Evolutionary conservation across 2,797 vertebrate species (phyloP).

Genomic region (Pelochelys cantorii): DNA sequence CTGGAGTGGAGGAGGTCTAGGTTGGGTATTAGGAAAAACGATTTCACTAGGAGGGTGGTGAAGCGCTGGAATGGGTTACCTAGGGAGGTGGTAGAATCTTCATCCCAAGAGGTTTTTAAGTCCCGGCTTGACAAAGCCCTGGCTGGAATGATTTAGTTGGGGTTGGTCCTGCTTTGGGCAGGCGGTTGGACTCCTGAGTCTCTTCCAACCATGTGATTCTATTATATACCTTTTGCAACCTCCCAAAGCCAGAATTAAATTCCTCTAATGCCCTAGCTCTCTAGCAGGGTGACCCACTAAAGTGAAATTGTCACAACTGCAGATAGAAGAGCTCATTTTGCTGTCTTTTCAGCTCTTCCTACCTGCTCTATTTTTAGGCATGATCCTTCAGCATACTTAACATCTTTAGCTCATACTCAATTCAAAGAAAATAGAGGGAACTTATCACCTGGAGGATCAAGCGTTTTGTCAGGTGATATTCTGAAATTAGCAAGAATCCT

Average conservation of each 20-base stretch:
- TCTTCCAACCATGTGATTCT: too few relatives aligned
- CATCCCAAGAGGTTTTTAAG: too few relatives aligned
- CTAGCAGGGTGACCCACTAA: neutral
- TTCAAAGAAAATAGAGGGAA: neutral
- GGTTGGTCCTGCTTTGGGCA: too few relatives aligned
- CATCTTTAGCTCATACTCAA: too few relatives aligned
- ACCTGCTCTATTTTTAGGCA: neutral
- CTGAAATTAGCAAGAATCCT: neutral
- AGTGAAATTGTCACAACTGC: neutral
- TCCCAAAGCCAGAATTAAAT: neutral
- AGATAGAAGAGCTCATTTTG: neutral
- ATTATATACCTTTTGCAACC: neutral
- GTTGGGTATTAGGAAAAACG: too few relatives aligned
- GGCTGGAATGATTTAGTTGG: too few relatives aligned
- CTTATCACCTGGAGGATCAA: neutral
- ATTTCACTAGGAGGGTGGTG: too few relatives aligned
- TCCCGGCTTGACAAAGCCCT: too few relatives aligned
- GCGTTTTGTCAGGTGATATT: neutral
- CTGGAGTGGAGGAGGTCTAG: too few relatives aligned
- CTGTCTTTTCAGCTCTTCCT: neutral
- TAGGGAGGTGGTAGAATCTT: too few relatives aligned
- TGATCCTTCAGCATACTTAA: neutral
- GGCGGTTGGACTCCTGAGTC: too few relatives aligned
- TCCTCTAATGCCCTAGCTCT: neutral
- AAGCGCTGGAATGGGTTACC: too few relatives aligned